Conservation (phyloP, 2,113 vertebrate species). For the Bubo scandiacus region DNA sequence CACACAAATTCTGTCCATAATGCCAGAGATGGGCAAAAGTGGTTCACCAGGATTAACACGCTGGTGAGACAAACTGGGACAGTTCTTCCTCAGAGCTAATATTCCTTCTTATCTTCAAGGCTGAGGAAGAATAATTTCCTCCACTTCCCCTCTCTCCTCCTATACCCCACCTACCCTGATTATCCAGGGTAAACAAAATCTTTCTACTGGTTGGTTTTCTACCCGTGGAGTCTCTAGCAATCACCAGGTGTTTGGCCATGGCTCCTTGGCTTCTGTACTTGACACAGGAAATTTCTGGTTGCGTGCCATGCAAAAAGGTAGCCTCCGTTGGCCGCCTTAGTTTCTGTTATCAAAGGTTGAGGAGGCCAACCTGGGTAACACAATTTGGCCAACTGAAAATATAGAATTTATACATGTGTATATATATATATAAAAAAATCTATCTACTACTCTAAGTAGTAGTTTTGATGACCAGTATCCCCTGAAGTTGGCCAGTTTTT, state of each 20-base stretch:
- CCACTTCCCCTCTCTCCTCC: background rate
- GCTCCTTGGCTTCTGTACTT: background rate
- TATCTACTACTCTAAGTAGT: background rate
- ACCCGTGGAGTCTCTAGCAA: background rate
- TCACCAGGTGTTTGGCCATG: background rate
- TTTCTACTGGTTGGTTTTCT: background rate
- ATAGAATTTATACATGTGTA: background rate
- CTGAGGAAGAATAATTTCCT: background rate
- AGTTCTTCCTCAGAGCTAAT: background rate
- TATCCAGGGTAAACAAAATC: background rate
- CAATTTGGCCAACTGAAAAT: background rate
- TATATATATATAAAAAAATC: background rate
- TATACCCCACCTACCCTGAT: background rate
- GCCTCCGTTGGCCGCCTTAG: background rate
- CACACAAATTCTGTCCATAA: background rate
- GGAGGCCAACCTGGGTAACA: background rate
- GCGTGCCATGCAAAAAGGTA: background rate
- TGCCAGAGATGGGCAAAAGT: background rate
- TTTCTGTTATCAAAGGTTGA: background rate
- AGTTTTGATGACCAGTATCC: background rate
- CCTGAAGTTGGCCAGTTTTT: background rate
- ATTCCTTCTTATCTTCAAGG: background rate
- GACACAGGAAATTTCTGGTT: background rate
- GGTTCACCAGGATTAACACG: background rate
- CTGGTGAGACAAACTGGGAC: background rate